A percentile compares a stretch with the other conserved stretches of the same genome.
These are phyloP conservation scores for Ctenodactylus gundi DNA, from an alignment of 2,113 vertebrate genomes.

Conservation along the genomic window DNA sequence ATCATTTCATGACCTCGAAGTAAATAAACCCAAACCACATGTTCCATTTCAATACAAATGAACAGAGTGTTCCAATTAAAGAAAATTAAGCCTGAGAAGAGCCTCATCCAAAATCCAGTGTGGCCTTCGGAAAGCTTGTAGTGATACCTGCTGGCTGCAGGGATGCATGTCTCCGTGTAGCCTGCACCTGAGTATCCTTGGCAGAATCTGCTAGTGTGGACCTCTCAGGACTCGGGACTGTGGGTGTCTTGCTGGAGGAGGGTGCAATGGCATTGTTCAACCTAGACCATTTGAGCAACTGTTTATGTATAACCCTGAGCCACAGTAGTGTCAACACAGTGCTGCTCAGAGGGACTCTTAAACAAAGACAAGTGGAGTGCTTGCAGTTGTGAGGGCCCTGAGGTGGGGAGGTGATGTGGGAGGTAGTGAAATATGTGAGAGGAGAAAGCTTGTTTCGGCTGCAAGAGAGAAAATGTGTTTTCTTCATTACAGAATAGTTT, in stretches of 20 bases:
- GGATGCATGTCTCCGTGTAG: no score
- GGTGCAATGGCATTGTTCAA: background rate
- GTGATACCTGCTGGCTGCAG: background rate
- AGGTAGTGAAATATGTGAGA: background rate
- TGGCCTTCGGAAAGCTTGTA: background rate
- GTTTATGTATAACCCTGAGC: background rate
- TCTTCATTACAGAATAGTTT: conserved; percentile 41
- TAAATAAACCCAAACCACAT: conserved; percentile 26
- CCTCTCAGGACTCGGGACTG: background rate
- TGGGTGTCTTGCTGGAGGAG: background rate
- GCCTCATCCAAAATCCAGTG: background rate
- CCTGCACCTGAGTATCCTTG: no score
- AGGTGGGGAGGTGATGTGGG: no score
- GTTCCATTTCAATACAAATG: conserved; percentile 1
- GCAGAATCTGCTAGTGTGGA: background rate
- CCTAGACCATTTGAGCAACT: no score
- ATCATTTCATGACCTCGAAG: conserved; percentile 5
- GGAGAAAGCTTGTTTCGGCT: background rate
- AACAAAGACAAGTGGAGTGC: conserved; percentile 8
- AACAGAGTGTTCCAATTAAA: background rate
- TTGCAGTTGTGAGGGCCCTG: background rate
- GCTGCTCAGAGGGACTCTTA: background rate
- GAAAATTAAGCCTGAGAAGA: background rate
- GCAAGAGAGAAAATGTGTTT: conserved; percentile 47
- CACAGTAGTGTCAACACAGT: background rate